These are phyloP conservation scores for Pherbina coryleti DNA, from an alignment of 2,888 invertebrate species.

Conservation along the genomic window DNA sequence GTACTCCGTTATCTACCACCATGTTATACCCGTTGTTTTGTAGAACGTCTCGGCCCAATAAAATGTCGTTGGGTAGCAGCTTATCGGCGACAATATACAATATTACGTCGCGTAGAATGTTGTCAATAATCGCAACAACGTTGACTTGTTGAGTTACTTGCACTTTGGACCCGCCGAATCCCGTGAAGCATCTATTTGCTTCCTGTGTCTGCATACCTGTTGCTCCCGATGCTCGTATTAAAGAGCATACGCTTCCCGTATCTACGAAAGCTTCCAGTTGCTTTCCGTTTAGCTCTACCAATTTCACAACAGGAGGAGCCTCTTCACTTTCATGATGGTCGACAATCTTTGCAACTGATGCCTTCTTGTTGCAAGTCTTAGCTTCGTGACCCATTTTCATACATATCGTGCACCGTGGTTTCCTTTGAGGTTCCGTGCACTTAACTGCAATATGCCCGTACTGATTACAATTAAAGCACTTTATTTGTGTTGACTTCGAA, in stretches of 20 bases:
- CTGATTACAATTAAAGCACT: constrained; percentile 40
- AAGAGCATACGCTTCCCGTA: constrained; percentile 26
- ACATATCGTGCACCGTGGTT: constrained; percentile 13
- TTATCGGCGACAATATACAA: not conserved
- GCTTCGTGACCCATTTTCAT: constrained; percentile 3
- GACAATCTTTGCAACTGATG: not conserved
- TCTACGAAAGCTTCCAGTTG: constrained; percentile 6
- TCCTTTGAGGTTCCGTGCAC: constrained; percentile 25
- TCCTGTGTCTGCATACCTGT: not conserved
- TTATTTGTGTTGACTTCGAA: constrained; percentile 7
- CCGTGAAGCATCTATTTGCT: not conserved
- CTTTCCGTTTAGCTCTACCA: not conserved
- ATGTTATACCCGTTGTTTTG: not conserved
- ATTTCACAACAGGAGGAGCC: constrained; percentile 9
- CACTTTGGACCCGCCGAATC: constrained; percentile 4
- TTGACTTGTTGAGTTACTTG: not conserved
- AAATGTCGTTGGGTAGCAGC: not conserved
- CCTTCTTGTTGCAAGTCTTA: constrained; percentile 23
- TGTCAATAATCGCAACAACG: not conserved
- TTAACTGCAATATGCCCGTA: constrained; percentile 24
- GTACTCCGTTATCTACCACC: not conserved
- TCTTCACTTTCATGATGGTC: not conserved
- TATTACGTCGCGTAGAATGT: not conserved
- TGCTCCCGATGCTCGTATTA: constrained; percentile 1
- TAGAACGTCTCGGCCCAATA: not conserved